Conservation (phyloP, 2,797 vertebrate genomes). For the Masticophis lateralis region DNA sequence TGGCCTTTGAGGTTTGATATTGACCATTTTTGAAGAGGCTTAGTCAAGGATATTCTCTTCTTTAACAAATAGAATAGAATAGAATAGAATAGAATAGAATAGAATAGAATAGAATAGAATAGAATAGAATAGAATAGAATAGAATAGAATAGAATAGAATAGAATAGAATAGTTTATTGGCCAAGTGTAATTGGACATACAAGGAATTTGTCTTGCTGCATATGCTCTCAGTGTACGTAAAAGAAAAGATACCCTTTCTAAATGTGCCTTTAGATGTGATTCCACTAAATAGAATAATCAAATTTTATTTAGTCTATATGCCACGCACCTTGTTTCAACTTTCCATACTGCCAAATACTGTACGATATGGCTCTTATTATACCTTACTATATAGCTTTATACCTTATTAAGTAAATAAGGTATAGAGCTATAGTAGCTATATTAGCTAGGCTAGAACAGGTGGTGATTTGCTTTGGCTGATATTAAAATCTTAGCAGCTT, state of each 20-base stretch:
- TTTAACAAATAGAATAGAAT: not conserved
- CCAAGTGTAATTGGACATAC: too few relatives aligned
- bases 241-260: not conserved
- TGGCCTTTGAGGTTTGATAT: not conserved
- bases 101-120: too few relatives aligned
- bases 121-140: too few relatives aligned
- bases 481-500: not conserved
- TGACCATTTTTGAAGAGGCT: not conserved
- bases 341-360: not conserved
- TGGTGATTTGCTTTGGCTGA: not conserved
- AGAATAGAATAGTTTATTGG: too few relatives aligned
- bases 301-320: not conserved
- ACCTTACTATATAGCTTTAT: not conserved
- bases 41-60: not conserved
- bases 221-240: too few relatives aligned
- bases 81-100: too few relatives aligned
- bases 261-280: too few relatives aligned
- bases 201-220: too few relatives aligned
- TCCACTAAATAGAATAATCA: not conserved
- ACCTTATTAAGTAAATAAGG: not conserved
- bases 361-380: not conserved
- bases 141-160: too few relatives aligned
- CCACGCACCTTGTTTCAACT: not conserved
- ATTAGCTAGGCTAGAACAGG: not conserved
- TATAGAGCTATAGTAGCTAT: not conserved